Evolutionary conservation across 2,113 vertebrate genomes (phyloP).

Genomic region (Austrofundulus limnaeus): DNA sequence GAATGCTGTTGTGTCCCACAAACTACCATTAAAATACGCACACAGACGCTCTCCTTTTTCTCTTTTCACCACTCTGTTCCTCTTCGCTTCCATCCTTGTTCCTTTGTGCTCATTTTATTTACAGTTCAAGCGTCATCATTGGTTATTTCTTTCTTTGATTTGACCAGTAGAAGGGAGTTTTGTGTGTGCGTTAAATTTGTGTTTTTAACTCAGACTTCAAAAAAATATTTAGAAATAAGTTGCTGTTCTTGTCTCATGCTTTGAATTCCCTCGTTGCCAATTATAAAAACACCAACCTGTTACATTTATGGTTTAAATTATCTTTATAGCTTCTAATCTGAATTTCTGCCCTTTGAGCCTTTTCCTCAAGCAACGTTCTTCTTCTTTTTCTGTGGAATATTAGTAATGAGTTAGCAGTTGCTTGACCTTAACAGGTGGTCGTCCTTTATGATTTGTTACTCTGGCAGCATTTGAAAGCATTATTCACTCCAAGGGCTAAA

Average conservation of each 20-base stretch:
- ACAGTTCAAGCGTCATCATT: background rate
- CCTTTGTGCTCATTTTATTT: conserved; percentile 6
- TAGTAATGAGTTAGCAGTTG: conserved; percentile 85
- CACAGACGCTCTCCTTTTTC: conserved; percentile 11
- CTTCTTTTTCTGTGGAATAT: conserved; percentile 67
- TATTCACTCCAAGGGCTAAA: conserved; percentile 78
- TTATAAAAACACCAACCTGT: conserved; percentile 55
- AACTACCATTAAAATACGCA: conserved; percentile 48
- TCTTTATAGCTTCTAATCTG: conserved; percentile 6
- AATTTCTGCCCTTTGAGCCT: conserved; percentile 29
- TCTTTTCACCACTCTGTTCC: background rate
- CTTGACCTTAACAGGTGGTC: conserved; percentile 89
- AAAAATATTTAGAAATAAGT: conserved; percentile 44
- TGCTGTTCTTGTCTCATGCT: conserved; percentile 61
- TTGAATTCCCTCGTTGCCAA: conserved; percentile 47
- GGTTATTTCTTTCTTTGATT: conserved; percentile 10
- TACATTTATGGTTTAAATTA: conserved; percentile 28
- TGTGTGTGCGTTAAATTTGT: conserved; percentile 30
- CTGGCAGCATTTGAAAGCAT: conserved; percentile 85
- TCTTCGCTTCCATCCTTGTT: background rate
- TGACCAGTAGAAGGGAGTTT: conserved; percentile 44
- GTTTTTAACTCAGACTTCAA: conserved; percentile 68
- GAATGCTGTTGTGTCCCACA: conserved; percentile 51
- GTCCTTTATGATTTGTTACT: conserved; percentile 76
- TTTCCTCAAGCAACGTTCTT: conserved; percentile 26